phyloP scores from a whole-genome alignment of 2,113 vertebrate genomes.

The Corythaeola cristata region DNA sequence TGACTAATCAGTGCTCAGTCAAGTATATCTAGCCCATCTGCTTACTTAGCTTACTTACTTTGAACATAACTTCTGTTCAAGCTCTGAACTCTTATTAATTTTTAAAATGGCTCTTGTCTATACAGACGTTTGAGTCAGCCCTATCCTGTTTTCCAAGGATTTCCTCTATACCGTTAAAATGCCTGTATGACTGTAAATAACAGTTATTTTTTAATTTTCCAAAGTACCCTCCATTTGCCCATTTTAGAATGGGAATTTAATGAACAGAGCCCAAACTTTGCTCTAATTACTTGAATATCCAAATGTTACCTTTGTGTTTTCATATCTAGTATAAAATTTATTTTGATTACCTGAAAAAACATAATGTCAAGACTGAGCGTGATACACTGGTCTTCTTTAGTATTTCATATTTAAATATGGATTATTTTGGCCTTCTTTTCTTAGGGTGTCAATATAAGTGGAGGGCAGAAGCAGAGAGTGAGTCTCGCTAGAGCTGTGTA shows the following conservation, averaged over 20 bases:
- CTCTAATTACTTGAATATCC: not conserved
- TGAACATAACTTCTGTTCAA: not conserved
- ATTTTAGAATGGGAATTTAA: not conserved
- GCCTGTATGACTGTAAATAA: not conserved
- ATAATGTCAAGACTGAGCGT: not conserved
- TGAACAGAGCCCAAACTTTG: not conserved
- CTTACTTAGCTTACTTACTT: not conserved
- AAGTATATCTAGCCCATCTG: not conserved
- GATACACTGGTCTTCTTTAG: not conserved
- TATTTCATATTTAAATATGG: not conserved
- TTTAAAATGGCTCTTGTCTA: not conserved
- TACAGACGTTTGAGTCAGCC: not conserved
- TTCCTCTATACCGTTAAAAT: not conserved
- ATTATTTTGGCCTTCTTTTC: not conserved
- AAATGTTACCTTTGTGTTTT: not conserved
- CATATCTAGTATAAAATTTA: not conserved
- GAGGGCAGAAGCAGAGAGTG: conserved; percentile 85
- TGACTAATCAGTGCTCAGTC: not conserved
- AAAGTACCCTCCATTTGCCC: not conserved
- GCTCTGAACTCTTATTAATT: not conserved
- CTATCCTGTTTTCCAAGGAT: not conserved
- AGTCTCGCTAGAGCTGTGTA: conserved; percentile 83
- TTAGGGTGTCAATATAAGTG: conserved; percentile 84
- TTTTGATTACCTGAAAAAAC: not conserved
- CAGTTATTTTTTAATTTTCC: not conserved